Percentiles rank a stretch among this genome's conserved stretches.
Conservation (phyloP, 2,888 invertebrate genomes). For the Resseliella maxima region DNA sequence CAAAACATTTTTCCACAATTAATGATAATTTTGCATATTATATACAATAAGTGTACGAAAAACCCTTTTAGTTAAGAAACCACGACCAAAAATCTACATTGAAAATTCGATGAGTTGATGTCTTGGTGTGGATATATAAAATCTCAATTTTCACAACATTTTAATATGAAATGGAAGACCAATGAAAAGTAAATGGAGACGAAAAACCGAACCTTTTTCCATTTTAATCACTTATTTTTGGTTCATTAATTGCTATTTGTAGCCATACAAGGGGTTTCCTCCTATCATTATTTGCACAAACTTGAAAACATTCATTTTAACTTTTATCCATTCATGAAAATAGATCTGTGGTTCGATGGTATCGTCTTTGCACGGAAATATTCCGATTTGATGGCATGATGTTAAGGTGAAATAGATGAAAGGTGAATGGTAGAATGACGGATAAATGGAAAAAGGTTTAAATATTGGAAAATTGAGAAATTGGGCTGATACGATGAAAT, state of each 20-base stretch:
- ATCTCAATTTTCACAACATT: not conserved
- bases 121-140: too few relatives aligned
- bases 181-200: not conserved
- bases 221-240: constrained; percentile 3
- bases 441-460: not conserved
- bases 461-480: not conserved
- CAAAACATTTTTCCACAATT: not conserved
- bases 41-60: too few relatives aligned
- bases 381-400: too few relatives aligned
- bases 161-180: not conserved
- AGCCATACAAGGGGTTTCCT: not conserved
- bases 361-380: too few relatives aligned
- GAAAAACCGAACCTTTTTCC: not conserved
- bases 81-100: too few relatives aligned
- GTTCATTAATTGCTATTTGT: constrained; percentile 28
- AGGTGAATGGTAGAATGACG: not conserved
- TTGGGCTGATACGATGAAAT: not conserved
- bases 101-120: too few relatives aligned
- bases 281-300: not conserved
- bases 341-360: too few relatives aligned
- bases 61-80: too few relatives aligned
- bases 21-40: not conserved
- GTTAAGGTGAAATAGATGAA: too few relatives aligned
- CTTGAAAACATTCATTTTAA: too few relatives aligned
- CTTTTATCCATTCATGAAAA: too few relatives aligned